These are phyloP conservation scores for Acleris laterana DNA, from an alignment of 2,888 invertebrate genomes.

Conservation along the genomic window DNA sequence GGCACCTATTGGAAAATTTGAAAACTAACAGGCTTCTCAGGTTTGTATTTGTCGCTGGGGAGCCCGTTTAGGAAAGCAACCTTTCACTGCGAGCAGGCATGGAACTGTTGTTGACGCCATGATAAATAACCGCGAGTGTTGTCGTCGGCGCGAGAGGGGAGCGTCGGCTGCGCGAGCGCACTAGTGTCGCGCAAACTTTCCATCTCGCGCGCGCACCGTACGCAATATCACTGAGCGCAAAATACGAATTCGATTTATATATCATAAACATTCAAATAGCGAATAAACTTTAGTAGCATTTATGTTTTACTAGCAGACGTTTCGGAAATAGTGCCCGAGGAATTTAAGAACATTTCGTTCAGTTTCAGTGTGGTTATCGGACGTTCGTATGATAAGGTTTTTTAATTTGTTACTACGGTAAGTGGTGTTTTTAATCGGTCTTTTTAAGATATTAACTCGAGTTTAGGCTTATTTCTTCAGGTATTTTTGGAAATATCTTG, in stretches of 20 bases:
- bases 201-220: conserved; percentile 49
- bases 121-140: conserved; percentile 37
- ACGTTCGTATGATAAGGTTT: conserved; percentile 53
- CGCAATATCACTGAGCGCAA: conserved; percentile 43
- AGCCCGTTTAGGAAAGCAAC: conserved; percentile 43
- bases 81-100: conserved; percentile 45
- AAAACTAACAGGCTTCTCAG: conserved; percentile 30
- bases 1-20: conserved; percentile 16
- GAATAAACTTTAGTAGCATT: neutral
- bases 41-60: conserved; percentile 40
- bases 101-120: conserved; percentile 35
- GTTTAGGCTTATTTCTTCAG: neutral
- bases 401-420: conserved; percentile 67
- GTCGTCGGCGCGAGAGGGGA: conserved; percentile 43
- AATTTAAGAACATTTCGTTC: conserved; percentile 12
- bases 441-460: conserved; percentile 26
- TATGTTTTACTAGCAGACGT: conserved; percentile 13
- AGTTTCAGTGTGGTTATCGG: conserved; percentile 39
- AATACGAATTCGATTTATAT: conserved; percentile 14
- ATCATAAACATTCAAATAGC: conserved; percentile 17
- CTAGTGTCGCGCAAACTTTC: conserved; percentile 57
- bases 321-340: conserved; percentile 1
- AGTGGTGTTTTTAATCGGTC: conserved; percentile 53
- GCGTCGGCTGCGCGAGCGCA: conserved; percentile 39
- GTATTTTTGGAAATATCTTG: neutral